A percentile compares a stretch with the other conserved stretches of the same genome.
These are phyloP conservation scores for Cylloceria caligata DNA, from an alignment of 2,888 invertebrate species.

Conservation along the genomic window DNA sequence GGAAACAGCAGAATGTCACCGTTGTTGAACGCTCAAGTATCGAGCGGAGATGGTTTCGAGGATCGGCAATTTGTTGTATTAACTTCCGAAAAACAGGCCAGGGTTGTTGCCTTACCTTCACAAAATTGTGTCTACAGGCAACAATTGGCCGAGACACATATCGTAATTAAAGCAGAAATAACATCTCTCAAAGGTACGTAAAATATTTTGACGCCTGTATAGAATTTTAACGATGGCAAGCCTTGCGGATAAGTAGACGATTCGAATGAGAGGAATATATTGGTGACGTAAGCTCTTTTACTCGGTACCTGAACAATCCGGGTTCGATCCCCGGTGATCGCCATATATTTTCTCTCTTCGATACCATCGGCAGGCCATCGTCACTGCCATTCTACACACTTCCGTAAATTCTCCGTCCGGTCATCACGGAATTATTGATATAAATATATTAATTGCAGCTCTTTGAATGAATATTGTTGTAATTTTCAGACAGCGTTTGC, in stretches of 20 bases:
- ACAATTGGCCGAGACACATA: conserved; percentile 96
- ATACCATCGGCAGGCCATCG: too few relatives aligned
- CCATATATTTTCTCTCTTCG: too few relatives aligned
- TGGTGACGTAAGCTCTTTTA: too few relatives aligned
- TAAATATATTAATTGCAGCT: background rate
- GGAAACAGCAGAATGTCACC: conserved; percentile 91
- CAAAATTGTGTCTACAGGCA: conserved; percentile 97
- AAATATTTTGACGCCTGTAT: background rate
- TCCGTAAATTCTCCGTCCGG: too few relatives aligned
- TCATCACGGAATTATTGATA: background rate
- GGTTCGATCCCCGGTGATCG: too few relatives aligned
- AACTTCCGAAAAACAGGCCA: conserved; percentile 97
- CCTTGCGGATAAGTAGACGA: too few relatives aligned
- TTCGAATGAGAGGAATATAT: background rate
- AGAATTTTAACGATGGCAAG: background rate
- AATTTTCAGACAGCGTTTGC: conserved; percentile 94
- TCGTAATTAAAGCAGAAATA: conserved; percentile 97
- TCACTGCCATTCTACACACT: too few relatives aligned
- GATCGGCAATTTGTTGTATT: conserved; percentile 97
- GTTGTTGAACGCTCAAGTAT: conserved; percentile 86
- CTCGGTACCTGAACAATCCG: too few relatives aligned
- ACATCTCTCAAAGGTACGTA: conserved; percentile 94
- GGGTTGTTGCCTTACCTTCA: conserved; percentile 97
- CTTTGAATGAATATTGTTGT: conserved; percentile 72
- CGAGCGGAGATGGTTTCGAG: conserved; percentile 86